Evolutionary conservation across 1,140 invertebrate species (phyloP).

Genomic region (Vanessa atalanta): DNA sequence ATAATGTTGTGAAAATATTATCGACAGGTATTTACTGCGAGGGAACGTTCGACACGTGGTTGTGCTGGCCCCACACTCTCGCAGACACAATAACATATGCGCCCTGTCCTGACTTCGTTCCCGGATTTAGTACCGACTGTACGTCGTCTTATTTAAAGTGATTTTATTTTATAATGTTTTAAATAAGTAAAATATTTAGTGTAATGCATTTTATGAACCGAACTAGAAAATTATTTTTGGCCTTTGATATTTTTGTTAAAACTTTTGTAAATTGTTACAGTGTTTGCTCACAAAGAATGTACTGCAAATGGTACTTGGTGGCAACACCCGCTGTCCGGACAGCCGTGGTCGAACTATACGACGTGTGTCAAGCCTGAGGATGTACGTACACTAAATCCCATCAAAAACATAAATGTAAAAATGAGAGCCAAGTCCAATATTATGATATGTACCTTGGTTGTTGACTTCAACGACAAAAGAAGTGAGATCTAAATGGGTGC

Average conservation of each 20-base stretch:
- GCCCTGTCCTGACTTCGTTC: slow-evolving; percentile 89
- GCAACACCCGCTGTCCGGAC: slow-evolving; percentile 81
- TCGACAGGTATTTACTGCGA: slow-evolving; percentile 84
- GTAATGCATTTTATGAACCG: not conserved
- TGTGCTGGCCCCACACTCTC: slow-evolving; percentile 91
- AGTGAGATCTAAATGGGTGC: too few relatives aligned
- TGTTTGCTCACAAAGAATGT: slow-evolving; percentile 84
- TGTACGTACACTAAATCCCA: slow-evolving; percentile 53
- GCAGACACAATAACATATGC: slow-evolving; percentile 86
- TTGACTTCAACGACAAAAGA: too few relatives aligned
- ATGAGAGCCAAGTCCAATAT: too few relatives aligned
- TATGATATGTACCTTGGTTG: too few relatives aligned
- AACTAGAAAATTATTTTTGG: too few relatives aligned
- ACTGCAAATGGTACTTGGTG: slow-evolving; percentile 83
- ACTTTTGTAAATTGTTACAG: slow-evolving; percentile 56
- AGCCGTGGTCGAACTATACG: slow-evolving; percentile 94
- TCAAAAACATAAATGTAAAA: too few relatives aligned
- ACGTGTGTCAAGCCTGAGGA: slow-evolving; percentile 90
- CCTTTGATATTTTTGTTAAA: too few relatives aligned
- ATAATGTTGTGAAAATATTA: not conserved
- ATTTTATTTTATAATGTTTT: not conserved
- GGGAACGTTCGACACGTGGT: slow-evolving; percentile 91
- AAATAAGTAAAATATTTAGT: not conserved
- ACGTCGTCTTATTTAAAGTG: slow-evolving; percentile 51
- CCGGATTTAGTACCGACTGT: slow-evolving; percentile 86